A percentile compares a stretch with the other conserved stretches of the same genome.
Evolutionary conservation across 1,140 invertebrate genomes (phyloP).

Genomic region (Macrosteles quadrilineatus): DNA sequence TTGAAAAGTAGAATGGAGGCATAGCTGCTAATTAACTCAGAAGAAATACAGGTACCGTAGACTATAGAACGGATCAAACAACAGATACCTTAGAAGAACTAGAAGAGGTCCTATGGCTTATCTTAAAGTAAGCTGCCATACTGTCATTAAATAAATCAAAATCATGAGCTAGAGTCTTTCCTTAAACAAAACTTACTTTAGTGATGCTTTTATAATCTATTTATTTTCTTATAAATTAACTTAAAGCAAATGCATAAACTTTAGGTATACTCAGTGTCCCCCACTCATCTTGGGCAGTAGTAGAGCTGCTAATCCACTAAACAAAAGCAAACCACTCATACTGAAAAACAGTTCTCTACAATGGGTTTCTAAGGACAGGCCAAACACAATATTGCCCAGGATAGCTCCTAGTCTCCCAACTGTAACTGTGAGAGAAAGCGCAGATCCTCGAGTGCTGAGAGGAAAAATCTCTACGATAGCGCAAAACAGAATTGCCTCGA

Average conservation of each 20-base stretch:
- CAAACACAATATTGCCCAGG: slow-evolving; percentile 59
- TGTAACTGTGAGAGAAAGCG: slow-evolving; percentile 58
- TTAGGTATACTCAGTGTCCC: neutral
- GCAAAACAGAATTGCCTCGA: slow-evolving; percentile 59
- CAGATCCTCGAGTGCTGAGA: slow-evolving; percentile 53
- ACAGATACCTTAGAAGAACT: no score
- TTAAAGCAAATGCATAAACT: neutral
- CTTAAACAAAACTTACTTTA: neutral
- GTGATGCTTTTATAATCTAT: neutral
- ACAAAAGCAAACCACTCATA: neutral
- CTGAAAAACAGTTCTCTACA: neutral
- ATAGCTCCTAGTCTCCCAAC: slow-evolving; percentile 58
- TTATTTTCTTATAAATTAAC: neutral
- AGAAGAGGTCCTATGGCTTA: no score
- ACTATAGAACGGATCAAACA: no score
- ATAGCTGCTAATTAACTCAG: no score
- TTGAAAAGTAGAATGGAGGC: no score
- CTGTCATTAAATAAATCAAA: neutral
- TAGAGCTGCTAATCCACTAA: slow-evolving; percentile 3
- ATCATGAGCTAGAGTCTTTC: neutral
- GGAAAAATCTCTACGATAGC: slow-evolving; percentile 60
- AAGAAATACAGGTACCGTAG: no score
- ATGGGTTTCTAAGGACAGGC: slow-evolving; percentile 53
- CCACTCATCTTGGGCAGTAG: neutral
- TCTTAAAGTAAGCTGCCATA: neutral